Evolutionary conservation across 2,888 invertebrate genomes (phyloP).

Genomic region (Dicycla oo): DNA sequence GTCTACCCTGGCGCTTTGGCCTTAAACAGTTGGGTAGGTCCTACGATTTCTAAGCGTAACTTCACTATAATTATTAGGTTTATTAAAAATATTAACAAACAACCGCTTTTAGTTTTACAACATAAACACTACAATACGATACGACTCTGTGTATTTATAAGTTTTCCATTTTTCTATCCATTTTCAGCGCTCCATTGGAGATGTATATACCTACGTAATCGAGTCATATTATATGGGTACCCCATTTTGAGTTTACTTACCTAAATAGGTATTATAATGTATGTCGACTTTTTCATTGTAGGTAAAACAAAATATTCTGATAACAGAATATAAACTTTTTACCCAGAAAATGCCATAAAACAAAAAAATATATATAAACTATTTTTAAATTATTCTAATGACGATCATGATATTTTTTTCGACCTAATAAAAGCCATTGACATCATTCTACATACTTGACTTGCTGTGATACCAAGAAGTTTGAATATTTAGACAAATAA

Average conservation of each 20-base stretch:
- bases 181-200: neutral
- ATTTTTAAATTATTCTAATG: neutral
- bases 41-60: neutral
- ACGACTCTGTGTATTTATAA: neutral
- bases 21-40: too few species aligned
- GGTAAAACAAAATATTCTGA: neutral
- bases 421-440: neutral
- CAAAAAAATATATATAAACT: neutral
- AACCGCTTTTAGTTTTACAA: neutral
- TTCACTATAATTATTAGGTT: too few species aligned
- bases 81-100: neutral
- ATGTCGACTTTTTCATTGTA: neutral
- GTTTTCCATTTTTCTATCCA: neutral
- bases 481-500: slow-evolving; percentile 10
- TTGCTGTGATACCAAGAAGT: slow-evolving; percentile 6
- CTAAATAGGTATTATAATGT: neutral
- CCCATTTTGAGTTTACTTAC: neutral
- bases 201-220: neutral
- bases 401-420: slow-evolving; percentile 5
- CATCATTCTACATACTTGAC: neutral
- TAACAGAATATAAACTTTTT: neutral
- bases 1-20: too few species aligned
- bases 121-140: neutral
- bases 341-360: neutral
- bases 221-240: neutral